Conservation (phyloP, 2,113 vertebrate genomes). For the Garra rufa region DNA sequence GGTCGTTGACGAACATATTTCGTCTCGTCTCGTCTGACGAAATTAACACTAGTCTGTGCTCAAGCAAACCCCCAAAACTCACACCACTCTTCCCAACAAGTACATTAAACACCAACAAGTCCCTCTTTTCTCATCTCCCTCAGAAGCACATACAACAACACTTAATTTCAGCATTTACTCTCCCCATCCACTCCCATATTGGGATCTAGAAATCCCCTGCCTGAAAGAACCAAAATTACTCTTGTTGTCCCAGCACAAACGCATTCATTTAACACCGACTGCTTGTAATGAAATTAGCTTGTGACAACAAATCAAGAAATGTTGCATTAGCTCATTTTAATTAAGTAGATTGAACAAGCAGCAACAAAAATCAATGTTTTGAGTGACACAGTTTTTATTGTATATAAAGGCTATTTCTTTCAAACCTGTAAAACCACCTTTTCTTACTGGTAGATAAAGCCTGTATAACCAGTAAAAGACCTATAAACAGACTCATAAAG, state of each 20-base stretch:
- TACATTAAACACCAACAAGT: background rate
- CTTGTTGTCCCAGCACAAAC: background rate
- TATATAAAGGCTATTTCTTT: background rate
- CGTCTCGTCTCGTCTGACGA: no score
- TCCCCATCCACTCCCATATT: background rate
- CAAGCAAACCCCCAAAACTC: background rate
- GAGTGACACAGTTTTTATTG: background rate
- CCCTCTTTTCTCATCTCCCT: background rate
- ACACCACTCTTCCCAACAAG: background rate
- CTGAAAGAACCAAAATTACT: background rate
- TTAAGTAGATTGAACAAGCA: background rate
- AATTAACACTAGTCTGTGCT: no score
- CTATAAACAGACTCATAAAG: background rate
- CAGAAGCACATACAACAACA: background rate
- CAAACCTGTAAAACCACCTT: background rate
- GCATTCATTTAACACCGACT: background rate
- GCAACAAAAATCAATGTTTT: conserved; percentile 10
- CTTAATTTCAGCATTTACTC: background rate
- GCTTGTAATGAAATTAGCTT: conserved; percentile 10
- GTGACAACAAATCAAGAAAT: background rate
- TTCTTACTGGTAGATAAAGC: background rate
- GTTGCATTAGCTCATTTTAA: conserved; percentile 6
- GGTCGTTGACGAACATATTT: no score
- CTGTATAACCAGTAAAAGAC: background rate
- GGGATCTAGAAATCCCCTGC: background rate